Conservation (phyloP, 2,888 invertebrate genomes). For the Nesidiocoris tenuis region DNA sequence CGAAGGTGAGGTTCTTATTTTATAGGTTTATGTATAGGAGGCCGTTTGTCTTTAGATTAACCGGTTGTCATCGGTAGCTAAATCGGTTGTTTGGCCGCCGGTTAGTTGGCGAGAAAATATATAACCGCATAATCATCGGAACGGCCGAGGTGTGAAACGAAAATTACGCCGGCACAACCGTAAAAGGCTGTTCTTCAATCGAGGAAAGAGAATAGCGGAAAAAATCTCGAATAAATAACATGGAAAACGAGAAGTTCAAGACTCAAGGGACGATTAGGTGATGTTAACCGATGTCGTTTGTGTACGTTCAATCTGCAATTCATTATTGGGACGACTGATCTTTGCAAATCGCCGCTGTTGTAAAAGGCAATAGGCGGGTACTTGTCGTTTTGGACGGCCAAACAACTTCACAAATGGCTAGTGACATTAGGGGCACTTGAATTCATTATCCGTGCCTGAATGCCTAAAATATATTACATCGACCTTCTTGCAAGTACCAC, state of each 20-base stretch:
- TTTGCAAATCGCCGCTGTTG: neutral
- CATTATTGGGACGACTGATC: too few species aligned
- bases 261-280: neutral
- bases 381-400: neutral
- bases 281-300: neutral
- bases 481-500: too few species aligned
- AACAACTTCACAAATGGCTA: too few species aligned
- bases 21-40: neutral
- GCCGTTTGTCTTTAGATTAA: constrained; percentile 7
- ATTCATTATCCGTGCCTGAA: too few species aligned
- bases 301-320: constrained; percentile 6
- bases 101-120: constrained; percentile 27
- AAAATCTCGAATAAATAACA: neutral
- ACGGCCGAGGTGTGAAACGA: constrained; percentile 24
- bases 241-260: neutral
- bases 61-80: neutral
- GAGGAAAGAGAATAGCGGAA: neutral
- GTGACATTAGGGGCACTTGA: too few species aligned
- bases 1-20: neutral
- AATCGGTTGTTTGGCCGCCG: neutral
- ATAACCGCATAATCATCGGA: constrained; percentile 30
- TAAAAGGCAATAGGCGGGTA: neutral
- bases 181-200: constrained; percentile 1
- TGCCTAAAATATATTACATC: too few species aligned
- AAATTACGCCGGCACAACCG: constrained; percentile 10